Evolutionary conservation across 30 jellyfish, hydroid and myxozoan genomes (phyloP).

Genomic region (Hydractinia echinata): DNA sequence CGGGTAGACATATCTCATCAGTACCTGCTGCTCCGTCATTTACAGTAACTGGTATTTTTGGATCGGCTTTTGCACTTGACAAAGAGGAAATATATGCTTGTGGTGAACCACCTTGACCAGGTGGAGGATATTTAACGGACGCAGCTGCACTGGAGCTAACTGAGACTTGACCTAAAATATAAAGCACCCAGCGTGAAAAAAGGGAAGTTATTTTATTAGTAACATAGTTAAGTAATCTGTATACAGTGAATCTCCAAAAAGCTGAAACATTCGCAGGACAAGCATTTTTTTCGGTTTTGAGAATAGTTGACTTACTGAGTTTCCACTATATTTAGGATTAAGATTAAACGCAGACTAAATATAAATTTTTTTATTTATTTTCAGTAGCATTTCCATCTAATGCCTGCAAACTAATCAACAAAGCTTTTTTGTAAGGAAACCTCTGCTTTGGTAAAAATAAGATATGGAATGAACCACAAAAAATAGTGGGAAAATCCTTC

Average conservation of each 20-base stretch:
- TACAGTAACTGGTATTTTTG: slow-evolving; percentile 73
- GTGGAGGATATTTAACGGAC: slow-evolving; percentile 65
- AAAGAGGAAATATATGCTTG: slow-evolving; percentile 81
- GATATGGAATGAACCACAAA: background rate
- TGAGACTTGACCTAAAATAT: slow-evolving; percentile 69
- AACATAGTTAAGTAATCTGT: background rate
- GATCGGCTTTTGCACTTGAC: slow-evolving; percentile 91
- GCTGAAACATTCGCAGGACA: background rate
- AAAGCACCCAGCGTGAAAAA: background rate
- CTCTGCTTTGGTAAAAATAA: background rate
- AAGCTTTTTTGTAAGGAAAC: background rate
- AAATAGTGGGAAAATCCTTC: background rate
- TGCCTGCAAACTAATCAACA: too few species aligned
- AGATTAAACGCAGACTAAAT: too few species aligned
- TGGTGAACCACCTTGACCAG: slow-evolving; percentile 64
- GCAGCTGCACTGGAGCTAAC: slow-evolving; percentile 97
- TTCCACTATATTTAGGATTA: too few species aligned
- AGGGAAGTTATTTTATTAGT: background rate
- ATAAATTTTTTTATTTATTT: too few species aligned
- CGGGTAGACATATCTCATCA: background rate
- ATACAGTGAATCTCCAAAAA: background rate
- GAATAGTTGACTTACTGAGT: background rate
- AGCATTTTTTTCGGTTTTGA: background rate
- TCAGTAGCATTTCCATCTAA: too few species aligned
- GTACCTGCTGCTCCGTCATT: slow-evolving; percentile 26